phyloP scores from a whole-genome alignment of 2,113 vertebrate genomes.

The Lamprologus tigripictilis region DNA sequence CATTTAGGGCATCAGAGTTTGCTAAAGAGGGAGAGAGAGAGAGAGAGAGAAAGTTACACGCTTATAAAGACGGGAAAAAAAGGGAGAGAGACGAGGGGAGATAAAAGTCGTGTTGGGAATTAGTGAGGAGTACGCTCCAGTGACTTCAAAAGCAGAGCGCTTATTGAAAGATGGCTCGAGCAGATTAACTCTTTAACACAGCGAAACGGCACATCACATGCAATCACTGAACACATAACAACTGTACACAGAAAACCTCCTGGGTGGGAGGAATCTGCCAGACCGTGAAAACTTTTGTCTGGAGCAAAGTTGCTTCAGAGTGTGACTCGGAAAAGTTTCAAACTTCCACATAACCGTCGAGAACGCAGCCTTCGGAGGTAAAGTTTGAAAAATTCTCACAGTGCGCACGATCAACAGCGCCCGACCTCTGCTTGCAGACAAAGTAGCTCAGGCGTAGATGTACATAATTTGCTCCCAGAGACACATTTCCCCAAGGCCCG shows the following conservation, averaged over 20 bases:
- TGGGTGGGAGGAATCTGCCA: background rate
- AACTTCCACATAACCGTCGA: background rate
- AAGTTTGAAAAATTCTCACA: background rate
- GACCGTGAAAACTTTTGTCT: background rate
- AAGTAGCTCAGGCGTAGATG: background rate
- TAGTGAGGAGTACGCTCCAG: background rate
- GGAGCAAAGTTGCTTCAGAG: background rate
- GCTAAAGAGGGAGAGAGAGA: constrained; percentile 61
- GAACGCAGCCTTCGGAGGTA: background rate
- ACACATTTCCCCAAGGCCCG: background rate
- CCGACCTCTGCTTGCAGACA: background rate
- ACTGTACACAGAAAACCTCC: background rate
- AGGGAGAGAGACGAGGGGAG: background rate
- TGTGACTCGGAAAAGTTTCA: background rate
- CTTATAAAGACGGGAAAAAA: background rate
- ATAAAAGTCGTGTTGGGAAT: constrained; percentile 9
- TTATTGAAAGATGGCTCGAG: constrained; percentile 35
- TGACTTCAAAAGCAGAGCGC: constrained; percentile 35
- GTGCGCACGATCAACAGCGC: background rate
- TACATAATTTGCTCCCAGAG: background rate
- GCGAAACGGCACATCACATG: background rate
- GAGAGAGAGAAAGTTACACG: background rate
- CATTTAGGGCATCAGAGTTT: constrained; percentile 88
- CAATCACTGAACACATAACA: background rate
- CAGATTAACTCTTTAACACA: constrained; percentile 32